These are phyloP conservation scores for Ophion obscuratus DNA, from an alignment of 2,888 invertebrate species.

Conservation along the genomic window DNA sequence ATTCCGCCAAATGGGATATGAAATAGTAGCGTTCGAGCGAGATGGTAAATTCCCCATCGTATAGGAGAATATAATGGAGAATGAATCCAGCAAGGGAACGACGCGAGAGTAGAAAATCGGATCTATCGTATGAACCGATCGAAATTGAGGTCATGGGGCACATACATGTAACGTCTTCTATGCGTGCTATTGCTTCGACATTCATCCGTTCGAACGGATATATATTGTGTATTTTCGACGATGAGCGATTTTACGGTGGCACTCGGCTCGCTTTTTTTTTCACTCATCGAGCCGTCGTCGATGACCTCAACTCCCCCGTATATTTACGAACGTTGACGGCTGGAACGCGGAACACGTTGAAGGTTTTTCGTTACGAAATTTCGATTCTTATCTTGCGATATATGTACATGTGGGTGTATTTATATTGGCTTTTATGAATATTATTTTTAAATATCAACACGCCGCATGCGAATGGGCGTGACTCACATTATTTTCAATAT, in stretches of 20 bases:
- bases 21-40: constrained; percentile 35
- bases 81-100: constrained; percentile 28
- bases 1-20: constrained; percentile 12
- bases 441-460: too few relatives aligned
- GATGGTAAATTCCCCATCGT: constrained; percentile 33
- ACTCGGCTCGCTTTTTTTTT: constrained; percentile 8
- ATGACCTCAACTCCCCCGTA: too few relatives aligned
- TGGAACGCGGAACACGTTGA: not conserved
- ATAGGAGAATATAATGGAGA: constrained; percentile 9
- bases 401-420: not conserved
- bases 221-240: constrained; percentile 27
- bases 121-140: constrained; percentile 57
- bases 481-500: too few relatives aligned
- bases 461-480: too few relatives aligned
- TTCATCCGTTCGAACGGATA: constrained; percentile 14
- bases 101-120: constrained; percentile 31
- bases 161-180: constrained; percentile 44
- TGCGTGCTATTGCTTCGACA: constrained; percentile 13
- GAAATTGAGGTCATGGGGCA: constrained; percentile 62
- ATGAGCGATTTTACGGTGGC: not conserved
- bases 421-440: too few relatives aligned
- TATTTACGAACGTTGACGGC: not conserved
- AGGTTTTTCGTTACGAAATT: not conserved
- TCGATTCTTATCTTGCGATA: not conserved
- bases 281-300: not conserved